Percentiles rank a stretch among this genome's conserved stretches.
Conservation (phyloP, 1,140 invertebrate species). For the Trinorchestia longiramus region DNA sequence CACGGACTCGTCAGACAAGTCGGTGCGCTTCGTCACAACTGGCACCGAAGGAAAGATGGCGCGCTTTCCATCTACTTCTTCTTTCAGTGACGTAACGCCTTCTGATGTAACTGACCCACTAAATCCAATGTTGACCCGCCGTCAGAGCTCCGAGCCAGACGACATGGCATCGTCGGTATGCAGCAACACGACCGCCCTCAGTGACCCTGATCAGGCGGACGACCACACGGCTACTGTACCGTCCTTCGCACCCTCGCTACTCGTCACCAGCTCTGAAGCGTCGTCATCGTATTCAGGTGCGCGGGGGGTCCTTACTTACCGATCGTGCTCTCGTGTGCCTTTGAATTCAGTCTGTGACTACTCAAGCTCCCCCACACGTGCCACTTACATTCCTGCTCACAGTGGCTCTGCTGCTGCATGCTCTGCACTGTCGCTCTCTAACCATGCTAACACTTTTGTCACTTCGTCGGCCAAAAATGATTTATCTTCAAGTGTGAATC, state of each 20-base stretch:
- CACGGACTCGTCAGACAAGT: slow-evolving; percentile 3
- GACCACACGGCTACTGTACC: background rate
- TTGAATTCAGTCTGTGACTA: slow-evolving; percentile 1
- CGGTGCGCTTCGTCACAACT: background rate
- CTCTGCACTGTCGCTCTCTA: background rate
- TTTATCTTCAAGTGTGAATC: background rate
- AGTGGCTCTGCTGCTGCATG: background rate
- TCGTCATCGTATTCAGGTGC: slow-evolving; percentile 28
- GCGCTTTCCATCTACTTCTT: slow-evolving; percentile 30
- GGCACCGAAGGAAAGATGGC: background rate
- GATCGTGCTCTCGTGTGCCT: slow-evolving; percentile 27
- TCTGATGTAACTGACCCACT: slow-evolving; percentile 33
- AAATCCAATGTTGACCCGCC: background rate
- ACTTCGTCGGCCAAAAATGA: background rate
- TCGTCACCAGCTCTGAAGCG: slow-evolving; percentile 8
- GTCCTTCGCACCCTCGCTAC: background rate
- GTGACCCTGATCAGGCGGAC: slow-evolving; percentile 13
- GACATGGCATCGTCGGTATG: background rate
- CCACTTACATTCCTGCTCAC: slow-evolving; percentile 6
- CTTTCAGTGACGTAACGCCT: slow-evolving; percentile 10
- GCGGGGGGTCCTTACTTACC: background rate
- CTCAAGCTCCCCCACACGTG: background rate
- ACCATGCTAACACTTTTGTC: background rate
- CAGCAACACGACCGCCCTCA: background rate
- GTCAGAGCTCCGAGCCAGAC: slow-evolving; percentile 21